Evolutionary conservation across 1,140 invertebrate genomes (phyloP).

Genomic region (honey bee (Apis mellifera)): DNA sequence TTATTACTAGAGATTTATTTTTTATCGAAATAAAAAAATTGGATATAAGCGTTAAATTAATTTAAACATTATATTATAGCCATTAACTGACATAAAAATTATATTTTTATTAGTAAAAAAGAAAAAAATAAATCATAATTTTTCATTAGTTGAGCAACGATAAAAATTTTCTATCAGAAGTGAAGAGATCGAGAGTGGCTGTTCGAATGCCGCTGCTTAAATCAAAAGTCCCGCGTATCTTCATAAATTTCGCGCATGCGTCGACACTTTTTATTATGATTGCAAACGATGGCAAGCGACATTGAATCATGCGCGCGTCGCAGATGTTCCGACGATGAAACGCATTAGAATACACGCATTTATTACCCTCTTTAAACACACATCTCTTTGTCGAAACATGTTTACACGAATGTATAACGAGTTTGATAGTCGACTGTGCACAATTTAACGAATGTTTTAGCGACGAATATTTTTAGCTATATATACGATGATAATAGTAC

Average conservation of each 20-base stretch:
- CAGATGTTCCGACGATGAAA: slow-evolving; percentile 4
- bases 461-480: slow-evolving; percentile 5
- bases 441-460: not conserved
- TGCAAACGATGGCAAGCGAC: not conserved
- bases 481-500: slow-evolving; percentile 3
- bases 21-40: too few species aligned
- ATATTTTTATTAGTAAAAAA: too few species aligned
- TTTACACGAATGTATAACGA: slow-evolving; percentile 17
- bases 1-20: too few species aligned
- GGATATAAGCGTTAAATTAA: too few species aligned
- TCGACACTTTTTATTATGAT: slow-evolving; percentile 23
- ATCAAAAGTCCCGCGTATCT: not conserved
- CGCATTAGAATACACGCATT: slow-evolving; percentile 19
- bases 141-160: not conserved
- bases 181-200: not conserved
- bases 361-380: slow-evolving; percentile 4
- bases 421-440: slow-evolving; percentile 19
- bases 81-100: too few species aligned
- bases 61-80: too few species aligned
- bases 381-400: slow-evolving; percentile 6
- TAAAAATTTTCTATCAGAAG: not conserved
- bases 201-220: too few species aligned
- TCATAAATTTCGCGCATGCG: slow-evolving; percentile 22
- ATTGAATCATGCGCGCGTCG: not conserved
- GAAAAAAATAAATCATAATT: too few species aligned